phyloP scores from a whole-genome alignment of 2,113 vertebrate genomes.

The Thamnaconus septentrionalis region DNA sequence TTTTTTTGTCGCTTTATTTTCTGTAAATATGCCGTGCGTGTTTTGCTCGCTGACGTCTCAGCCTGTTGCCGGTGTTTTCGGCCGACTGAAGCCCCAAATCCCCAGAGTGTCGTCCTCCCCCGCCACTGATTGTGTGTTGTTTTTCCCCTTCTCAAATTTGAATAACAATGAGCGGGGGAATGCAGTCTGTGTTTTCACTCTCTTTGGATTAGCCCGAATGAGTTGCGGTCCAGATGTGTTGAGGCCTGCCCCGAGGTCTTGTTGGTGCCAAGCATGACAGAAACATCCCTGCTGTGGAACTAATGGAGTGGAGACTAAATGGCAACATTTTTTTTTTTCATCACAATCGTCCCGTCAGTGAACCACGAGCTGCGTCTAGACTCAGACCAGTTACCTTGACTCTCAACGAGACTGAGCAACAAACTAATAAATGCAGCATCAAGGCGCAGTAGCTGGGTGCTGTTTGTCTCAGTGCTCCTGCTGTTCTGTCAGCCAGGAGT shows the following conservation, averaged over 20 bases:
- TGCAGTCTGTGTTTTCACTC: conserved; percentile 47
- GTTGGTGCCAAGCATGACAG: conserved; percentile 33
- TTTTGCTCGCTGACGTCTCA: conserved; percentile 2
- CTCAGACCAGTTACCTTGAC: no score
- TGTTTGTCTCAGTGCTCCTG: no score
- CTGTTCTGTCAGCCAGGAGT: no score
- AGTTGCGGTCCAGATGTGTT: conserved; percentile 55
- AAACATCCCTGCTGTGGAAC: conserved; percentile 39
- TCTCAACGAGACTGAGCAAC: no score
- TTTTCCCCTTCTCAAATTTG: conserved; percentile 55
- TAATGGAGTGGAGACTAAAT: conserved; percentile 24
- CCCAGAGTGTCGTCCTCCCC: conserved; percentile 12
- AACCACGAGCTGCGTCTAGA: no score
- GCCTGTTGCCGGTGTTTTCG: conserved; percentile 8
- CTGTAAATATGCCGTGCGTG: conserved; percentile 15
- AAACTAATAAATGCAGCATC: no score
- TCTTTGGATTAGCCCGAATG: conserved; percentile 40
- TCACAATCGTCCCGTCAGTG: no score
- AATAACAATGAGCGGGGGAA: conserved; percentile 66
- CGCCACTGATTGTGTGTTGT: conserved; percentile 40
- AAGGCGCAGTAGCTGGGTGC: no score
- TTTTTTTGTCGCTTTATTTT: conserved; percentile 12
- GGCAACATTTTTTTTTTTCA: conserved; percentile 8
- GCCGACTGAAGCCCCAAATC: conserved; percentile 24
- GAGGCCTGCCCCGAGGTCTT: conserved; percentile 32